Evolutionary conservation across 2,888 invertebrate genomes (phyloP).

Genomic region (Amiota mariae): DNA sequence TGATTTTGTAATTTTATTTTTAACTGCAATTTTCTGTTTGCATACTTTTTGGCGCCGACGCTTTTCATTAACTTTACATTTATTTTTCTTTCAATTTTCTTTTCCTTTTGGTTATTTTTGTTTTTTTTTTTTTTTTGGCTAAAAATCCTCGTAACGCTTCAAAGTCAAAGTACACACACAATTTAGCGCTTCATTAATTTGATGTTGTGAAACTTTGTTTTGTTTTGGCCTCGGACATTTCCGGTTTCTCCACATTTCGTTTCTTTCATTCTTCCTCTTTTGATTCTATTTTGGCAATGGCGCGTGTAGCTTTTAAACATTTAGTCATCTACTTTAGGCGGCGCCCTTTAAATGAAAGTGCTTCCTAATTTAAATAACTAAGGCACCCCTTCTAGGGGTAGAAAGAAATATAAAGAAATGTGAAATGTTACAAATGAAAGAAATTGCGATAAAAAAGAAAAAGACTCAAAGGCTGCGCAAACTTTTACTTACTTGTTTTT

Average conservation of each 20-base stretch:
- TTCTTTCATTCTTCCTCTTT: not conserved
- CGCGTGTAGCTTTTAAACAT: slow-evolving; percentile 35
- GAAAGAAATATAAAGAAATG: not conserved
- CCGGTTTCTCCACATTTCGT: not conserved
- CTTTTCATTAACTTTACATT: slow-evolving; percentile 25
- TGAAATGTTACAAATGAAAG: not conserved
- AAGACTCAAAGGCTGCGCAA: slow-evolving; percentile 2
- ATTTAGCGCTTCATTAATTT: slow-evolving; percentile 53
- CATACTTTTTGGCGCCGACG: slow-evolving; percentile 36
- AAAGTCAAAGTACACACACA: slow-evolving; percentile 16
- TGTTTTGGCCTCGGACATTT: slow-evolving; percentile 8
- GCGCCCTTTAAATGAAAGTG: slow-evolving; percentile 24
- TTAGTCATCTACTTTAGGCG: slow-evolving; percentile 17
- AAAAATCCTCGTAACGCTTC: slow-evolving; percentile 8
- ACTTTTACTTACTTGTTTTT: no score
- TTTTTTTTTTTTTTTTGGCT: not conserved
- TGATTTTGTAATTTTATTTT: slow-evolving; percentile 38
- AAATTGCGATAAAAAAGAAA: not conserved
- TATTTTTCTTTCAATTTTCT: not conserved
- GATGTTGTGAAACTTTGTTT: slow-evolving; percentile 34
- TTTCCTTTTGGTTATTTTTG: not conserved
- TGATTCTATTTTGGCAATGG: not conserved
- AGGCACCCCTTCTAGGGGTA: not conserved
- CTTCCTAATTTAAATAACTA: slow-evolving; percentile 18
- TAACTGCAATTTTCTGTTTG: slow-evolving; percentile 31